These are phyloP conservation scores for Erythrocercus mccallii DNA, from an alignment of 2,113 vertebrate genomes.

Conservation along the genomic window DNA sequence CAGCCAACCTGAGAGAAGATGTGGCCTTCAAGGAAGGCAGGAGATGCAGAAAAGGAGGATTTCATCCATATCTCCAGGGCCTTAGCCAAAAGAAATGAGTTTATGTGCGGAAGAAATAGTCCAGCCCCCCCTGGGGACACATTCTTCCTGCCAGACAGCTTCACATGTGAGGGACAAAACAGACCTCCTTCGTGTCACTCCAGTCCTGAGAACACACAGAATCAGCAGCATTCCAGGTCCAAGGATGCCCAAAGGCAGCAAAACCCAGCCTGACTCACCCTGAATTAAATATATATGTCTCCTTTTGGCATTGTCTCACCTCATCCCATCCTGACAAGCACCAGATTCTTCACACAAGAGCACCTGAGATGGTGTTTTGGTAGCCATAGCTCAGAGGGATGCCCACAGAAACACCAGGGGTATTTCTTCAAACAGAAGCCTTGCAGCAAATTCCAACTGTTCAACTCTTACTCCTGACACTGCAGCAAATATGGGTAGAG, in stretches of 20 bases:
- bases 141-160: neutral
- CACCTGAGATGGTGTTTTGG: neutral
- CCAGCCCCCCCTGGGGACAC: neutral
- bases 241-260: neutral
- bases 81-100: neutral
- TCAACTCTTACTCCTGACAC: neutral
- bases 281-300: neutral
- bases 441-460: neutral
- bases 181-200: accelerated
- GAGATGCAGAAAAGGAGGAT: neutral
- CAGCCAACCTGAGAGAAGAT: neutral
- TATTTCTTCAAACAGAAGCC: neutral
- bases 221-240: neutral
- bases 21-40: neutral
- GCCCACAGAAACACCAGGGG: neutral
- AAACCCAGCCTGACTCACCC: neutral
- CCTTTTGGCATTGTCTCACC: too few relatives aligned
- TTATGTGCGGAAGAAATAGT: neutral
- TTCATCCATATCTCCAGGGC: neutral
- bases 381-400: neutral
- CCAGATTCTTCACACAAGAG: neutral
- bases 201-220: neutral
- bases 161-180: too few relatives aligned
- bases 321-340: neutral
- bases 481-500: neutral